These are phyloP conservation scores for Brachionus koreanus DNA, from an alignment of 1,140 invertebrate species.

Conservation along the genomic window DNA sequence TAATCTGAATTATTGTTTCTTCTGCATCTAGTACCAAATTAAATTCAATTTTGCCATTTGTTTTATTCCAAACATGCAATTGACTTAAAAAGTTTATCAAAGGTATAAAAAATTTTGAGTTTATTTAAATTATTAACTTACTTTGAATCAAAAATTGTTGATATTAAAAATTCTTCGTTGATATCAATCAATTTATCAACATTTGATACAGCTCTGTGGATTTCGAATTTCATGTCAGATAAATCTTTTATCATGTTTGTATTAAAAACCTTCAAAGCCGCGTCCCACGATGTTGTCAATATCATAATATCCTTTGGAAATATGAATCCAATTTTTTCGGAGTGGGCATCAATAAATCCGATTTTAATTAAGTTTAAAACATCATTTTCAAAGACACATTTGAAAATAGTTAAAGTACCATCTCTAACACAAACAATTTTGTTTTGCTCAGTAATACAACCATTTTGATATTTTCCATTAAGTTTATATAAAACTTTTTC, in stretches of 20 bases:
- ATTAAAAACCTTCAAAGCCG: background rate
- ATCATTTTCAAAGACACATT: background rate
- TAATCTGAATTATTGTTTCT: background rate
- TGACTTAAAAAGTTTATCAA: background rate
- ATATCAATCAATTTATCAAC: background rate
- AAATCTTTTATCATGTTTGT: background rate
- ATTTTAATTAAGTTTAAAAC: background rate
- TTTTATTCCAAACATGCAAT: background rate
- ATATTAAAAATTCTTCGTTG: background rate
- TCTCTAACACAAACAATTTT: background rate
- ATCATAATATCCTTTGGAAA: background rate
- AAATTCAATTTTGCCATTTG: background rate
- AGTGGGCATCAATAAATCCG: background rate
- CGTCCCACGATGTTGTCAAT: background rate
- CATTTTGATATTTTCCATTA: background rate
- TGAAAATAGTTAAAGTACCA: background rate
- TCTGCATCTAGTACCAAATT: background rate
- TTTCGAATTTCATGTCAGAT: background rate
- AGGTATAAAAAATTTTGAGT: background rate
- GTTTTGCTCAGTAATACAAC: background rate
- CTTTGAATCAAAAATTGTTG: background rate
- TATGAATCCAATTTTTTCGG: background rate
- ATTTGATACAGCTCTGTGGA: background rate
- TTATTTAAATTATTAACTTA: background rate
- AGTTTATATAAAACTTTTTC: too few species aligned